These are phyloP conservation scores for Calyptomena viridis DNA, from an alignment of 2,113 vertebrate genomes.

Conservation along the genomic window DNA sequence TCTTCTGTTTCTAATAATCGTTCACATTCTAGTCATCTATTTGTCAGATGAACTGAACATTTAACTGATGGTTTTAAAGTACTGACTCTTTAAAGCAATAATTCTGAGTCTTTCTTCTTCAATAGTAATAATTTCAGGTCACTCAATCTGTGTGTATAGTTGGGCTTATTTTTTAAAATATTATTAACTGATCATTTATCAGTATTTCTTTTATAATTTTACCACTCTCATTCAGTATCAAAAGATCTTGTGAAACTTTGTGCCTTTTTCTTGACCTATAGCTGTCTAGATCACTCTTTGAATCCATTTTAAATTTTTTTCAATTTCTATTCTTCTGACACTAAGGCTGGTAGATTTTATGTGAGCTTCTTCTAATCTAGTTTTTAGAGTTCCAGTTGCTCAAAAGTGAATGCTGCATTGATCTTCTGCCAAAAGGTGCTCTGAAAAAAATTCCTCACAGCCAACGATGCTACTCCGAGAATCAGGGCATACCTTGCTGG, in stretches of 20 bases:
- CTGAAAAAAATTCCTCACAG: neutral
- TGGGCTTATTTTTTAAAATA: neutral
- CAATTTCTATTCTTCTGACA: neutral
- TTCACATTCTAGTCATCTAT: neutral
- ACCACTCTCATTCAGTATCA: neutral
- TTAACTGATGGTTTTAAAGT: neutral
- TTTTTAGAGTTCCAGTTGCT: neutral
- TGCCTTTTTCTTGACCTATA: neutral
- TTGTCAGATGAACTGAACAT: neutral
- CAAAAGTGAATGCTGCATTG: neutral
- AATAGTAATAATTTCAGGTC: neutral
- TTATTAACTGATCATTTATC: neutral
- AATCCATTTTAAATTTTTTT: neutral
- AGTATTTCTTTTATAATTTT: neutral
- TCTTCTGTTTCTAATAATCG: slow-evolving; percentile 21
- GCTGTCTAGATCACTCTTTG: neutral
- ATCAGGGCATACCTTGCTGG: neutral
- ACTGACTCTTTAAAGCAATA: neutral
- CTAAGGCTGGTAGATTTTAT: neutral
- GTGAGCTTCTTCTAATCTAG: neutral
- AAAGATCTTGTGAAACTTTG: neutral
- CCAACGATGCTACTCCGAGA: neutral
- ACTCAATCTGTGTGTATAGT: neutral
- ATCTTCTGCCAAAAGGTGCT: neutral
- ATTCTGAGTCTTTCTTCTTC: neutral